Conservation (phyloP, 2,113 vertebrate genomes). For the Phrynosoma platyrhinos region DNA sequence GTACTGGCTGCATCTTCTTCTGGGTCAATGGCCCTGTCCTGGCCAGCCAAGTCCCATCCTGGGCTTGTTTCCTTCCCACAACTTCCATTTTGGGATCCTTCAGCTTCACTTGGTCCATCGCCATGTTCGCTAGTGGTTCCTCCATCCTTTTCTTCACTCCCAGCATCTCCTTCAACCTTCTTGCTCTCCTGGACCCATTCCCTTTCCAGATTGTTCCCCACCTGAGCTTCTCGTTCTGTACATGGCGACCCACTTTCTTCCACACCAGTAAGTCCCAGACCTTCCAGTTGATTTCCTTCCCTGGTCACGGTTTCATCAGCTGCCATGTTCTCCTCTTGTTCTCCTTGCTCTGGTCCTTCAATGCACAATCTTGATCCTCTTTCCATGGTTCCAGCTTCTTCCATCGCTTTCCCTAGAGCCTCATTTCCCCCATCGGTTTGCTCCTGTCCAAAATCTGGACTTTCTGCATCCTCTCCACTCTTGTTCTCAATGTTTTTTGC, state of each 20-base stretch:
- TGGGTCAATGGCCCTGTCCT: background rate
- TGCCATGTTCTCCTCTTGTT: too few relatives aligned
- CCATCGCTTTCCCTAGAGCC: too few relatives aligned
- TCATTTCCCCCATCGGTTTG: background rate
- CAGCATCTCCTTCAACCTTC: background rate
- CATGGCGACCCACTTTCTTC: background rate
- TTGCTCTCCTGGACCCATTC: background rate
- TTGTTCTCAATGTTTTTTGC: too few relatives aligned
- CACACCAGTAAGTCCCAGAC: background rate
- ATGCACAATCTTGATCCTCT: background rate
- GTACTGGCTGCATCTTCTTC: background rate
- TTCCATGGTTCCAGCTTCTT: too few relatives aligned
- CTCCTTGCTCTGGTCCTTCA: too few relatives aligned
- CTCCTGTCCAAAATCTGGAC: background rate
- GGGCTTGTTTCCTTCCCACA: background rate
- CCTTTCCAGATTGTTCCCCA: background rate
- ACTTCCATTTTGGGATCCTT: background rate
- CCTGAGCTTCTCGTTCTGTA: background rate
- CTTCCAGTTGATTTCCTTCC: background rate
- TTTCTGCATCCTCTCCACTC: background rate
- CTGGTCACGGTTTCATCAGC: background rate
- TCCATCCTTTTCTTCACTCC: background rate
- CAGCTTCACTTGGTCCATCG: background rate
- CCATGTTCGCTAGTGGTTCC: too few relatives aligned
- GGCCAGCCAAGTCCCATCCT: accelerated